A percentile compares a stretch with the other conserved stretches of the same genome.
These are phyloP conservation scores for Scotopteryx bipunctaria DNA, from an alignment of 2,888 invertebrate species.

Conservation along the genomic window DNA sequence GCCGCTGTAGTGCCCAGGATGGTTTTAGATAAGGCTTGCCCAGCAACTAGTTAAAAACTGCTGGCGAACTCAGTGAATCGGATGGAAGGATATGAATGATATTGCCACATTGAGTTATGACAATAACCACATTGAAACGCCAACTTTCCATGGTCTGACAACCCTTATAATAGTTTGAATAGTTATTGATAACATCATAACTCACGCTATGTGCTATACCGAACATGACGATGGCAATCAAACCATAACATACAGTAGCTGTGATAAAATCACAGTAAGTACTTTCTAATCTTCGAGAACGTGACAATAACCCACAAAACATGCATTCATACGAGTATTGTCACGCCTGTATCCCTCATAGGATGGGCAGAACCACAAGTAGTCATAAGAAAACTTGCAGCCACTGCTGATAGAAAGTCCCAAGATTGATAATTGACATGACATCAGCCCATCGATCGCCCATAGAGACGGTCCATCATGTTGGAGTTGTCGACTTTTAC, in stretches of 20 bases:
- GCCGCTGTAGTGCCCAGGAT: too few relatives aligned
- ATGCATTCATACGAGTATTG: too few relatives aligned
- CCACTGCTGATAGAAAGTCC: too few relatives aligned
- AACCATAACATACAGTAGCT: constrained; percentile 42
- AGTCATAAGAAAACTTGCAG: too few relatives aligned
- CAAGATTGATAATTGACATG: too few relatives aligned
- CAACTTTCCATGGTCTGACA: constrained; percentile 61
- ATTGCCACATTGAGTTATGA: constrained; percentile 26
- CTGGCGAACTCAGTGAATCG: constrained; percentile 2
- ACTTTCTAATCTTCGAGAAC: constrained; percentile 73
- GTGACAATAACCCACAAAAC: constrained; percentile 57
- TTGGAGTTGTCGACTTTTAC: too few relatives aligned
- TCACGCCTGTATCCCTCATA: too few relatives aligned
- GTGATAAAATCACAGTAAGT: constrained; percentile 52
- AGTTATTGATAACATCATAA: constrained; percentile 62
- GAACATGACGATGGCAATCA: constrained; percentile 36
- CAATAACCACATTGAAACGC: constrained; percentile 39
- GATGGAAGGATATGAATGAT: constrained; percentile 17
- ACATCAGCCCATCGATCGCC: too few relatives aligned
- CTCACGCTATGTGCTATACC: constrained; percentile 44
- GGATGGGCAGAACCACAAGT: too few relatives aligned
- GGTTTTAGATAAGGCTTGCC: background rate
- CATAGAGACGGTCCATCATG: too few relatives aligned
- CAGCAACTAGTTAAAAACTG: too few relatives aligned
- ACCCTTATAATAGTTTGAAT: constrained; percentile 54